Conservation (phyloP, 2,888 invertebrate genomes). For the Leucania comma region DNA sequence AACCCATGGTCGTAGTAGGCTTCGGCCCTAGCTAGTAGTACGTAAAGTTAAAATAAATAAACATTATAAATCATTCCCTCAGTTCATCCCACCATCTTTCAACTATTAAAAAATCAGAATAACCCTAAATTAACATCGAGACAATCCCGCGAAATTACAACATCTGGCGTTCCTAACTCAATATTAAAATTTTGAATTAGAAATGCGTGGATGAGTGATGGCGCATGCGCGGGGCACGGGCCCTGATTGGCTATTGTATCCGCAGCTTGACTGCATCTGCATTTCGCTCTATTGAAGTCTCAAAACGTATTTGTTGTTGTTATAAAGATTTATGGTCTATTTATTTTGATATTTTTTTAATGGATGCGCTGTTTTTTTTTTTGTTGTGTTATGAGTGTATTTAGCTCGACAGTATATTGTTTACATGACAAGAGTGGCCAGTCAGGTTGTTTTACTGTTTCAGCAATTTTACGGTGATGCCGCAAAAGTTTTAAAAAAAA, state of each 20-base stretch:
- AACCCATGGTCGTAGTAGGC: too few species aligned
- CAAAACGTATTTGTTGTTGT: slow-evolving; percentile 52
- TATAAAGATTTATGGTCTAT: slow-evolving; percentile 49
- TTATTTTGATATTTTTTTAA: slow-evolving; percentile 53
- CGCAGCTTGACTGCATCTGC: slow-evolving; percentile 80
- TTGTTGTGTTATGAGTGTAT: slow-evolving; percentile 6
- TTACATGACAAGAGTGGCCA: background rate
- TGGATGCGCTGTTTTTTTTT: slow-evolving; percentile 25
- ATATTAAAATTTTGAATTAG: slow-evolving; percentile 69
- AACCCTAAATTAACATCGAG: slow-evolving; percentile 16
- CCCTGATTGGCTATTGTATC: slow-evolving; percentile 85
- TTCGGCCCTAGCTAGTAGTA: too few species aligned
- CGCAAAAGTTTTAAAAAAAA: background rate
- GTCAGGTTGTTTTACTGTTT: slow-evolving; percentile 1
- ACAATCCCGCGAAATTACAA: slow-evolving; percentile 40
- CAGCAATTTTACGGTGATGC: background rate
- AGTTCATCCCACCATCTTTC: background rate
- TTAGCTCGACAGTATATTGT: slow-evolving; percentile 26
- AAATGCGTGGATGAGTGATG: slow-evolving; percentile 79
- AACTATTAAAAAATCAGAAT: background rate
- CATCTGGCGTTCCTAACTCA: slow-evolving; percentile 61
- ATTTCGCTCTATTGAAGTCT: slow-evolving; percentile 53
- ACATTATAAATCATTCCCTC: too few species aligned
- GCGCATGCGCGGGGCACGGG: slow-evolving; percentile 72
- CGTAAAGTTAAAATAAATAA: too few species aligned